These are phyloP conservation scores for Lepidostoma basale DNA, from an alignment of 1,140 invertebrate genomes.

Conservation along the genomic window DNA sequence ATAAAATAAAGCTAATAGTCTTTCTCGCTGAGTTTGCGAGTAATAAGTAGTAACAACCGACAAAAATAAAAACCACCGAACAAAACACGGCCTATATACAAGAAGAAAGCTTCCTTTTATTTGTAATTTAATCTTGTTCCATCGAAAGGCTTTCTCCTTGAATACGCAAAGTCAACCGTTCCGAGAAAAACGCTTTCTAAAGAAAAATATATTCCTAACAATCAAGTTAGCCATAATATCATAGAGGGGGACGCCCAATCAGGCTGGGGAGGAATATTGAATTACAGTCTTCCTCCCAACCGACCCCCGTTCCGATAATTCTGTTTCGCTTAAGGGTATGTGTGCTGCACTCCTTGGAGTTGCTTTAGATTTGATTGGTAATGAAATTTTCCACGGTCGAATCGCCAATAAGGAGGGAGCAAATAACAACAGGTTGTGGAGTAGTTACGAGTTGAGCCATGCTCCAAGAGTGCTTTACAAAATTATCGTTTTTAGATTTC, in stretches of 20 bases:
- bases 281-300: slow-evolving; percentile 11
- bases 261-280: slow-evolving; percentile 22
- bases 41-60: too few species aligned
- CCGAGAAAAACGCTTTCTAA: slow-evolving; percentile 28
- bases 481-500: too few species aligned
- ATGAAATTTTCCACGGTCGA: slow-evolving; percentile 43
- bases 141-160: slow-evolving; percentile 5
- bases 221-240: slow-evolving; percentile 39
- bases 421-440: slow-evolving; percentile 19
- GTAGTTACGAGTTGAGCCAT: too few species aligned
- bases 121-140: slow-evolving; percentile 25
- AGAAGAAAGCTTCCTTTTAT: slow-evolving; percentile 19
- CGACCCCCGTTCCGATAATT: slow-evolving; percentile 39
- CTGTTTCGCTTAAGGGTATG: slow-evolving; percentile 40
- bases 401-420: slow-evolving; percentile 25
- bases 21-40: too few species aligned
- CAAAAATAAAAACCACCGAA: slow-evolving; percentile 3
- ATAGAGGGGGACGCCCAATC: slow-evolving; percentile 27
- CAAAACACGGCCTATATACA: background rate
- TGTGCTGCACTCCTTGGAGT: slow-evolving; percentile 38
- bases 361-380: slow-evolving; percentile 43
- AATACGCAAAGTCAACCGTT: slow-evolving; percentile 24
- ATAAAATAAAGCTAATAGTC: too few species aligned
- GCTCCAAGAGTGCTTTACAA: too few species aligned
- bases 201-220: slow-evolving; percentile 29